Base-by-base conservation (phyloP, 1,140 invertebrate species). In the Rhopalosiphum padi region DNA sequence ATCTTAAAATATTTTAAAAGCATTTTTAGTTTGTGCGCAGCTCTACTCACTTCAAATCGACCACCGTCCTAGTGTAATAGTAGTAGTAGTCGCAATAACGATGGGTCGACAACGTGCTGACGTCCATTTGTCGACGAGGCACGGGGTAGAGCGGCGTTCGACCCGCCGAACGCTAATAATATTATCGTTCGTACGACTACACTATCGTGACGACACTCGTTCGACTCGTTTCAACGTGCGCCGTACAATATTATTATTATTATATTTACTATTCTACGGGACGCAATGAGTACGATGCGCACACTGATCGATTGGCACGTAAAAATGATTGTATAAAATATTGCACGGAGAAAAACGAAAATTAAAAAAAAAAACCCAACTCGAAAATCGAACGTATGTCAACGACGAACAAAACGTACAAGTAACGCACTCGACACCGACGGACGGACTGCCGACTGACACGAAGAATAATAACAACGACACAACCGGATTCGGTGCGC, bases 401-500 rank as follows among this genome's bases (percentile, higher is more conserved):
- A 3, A 1, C 1, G 21, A 21, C 89, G 23, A 22, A 53, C 87
- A 5, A 2, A 9, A 23, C 2, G 37, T 6, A 88, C 89, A 2
- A 68, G 8, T 7, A 25, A 2, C 88, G 2, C 53, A 7, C 22
- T 37, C 41, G 37, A 68, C 53, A 30, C 53, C 89, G 89, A 43
- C 89, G 89, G 41, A 90, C 89, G 55, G 53, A 90, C 87, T 89
- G 85, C 8, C 43, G 83, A 43, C 86, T 8, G 35, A 7, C 60
- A 25, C 87, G 88, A 41, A 37, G 30, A 89, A 90, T 90, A 90
- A 90, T 43, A 90, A 90, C 41, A 43, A 43, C 88, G 53, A 37
- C 88, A 68, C 89, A 90, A 90, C 89, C 89, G 89, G 89, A 90
- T 90, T 90, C 89, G 53, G 89, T 46, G 89, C 53, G 89, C 89